A percentile compares a stretch with the other conserved stretches of the same genome.
Conservation (phyloP, 1,140 invertebrate species). For the Hirudo medicinalis region DNA sequence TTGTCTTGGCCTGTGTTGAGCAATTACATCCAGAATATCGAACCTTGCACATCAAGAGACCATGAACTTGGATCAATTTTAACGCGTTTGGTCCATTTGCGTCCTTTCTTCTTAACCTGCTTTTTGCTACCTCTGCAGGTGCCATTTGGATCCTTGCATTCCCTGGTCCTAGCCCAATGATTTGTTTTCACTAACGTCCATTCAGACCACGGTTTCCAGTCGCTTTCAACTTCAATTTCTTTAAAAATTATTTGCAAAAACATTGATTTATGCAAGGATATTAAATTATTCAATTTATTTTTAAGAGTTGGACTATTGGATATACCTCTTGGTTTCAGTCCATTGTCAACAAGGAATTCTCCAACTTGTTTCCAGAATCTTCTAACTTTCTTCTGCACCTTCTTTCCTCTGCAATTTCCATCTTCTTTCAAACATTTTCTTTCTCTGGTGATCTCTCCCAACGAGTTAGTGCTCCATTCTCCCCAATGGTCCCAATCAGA, state of each 20-base stretch:
- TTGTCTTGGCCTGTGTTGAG: no score
- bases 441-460: not conserved
- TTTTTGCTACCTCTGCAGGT: constrained; percentile 2
- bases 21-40: no score
- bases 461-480: not conserved
- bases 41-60: no score
- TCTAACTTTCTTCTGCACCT: not conserved
- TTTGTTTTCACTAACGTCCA: not conserved
- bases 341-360: no score
- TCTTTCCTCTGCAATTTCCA: constrained; percentile 6
- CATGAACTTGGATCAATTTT: no score
- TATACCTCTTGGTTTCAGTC: no score
- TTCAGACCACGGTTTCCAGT: constrained; percentile 4
- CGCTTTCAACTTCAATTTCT: not conserved
- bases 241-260: not conserved
- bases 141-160: not conserved
- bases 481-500: constrained; percentile 4
- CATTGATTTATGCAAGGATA: no score
- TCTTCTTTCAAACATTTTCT: not conserved
- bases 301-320: no score
- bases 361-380: constrained; percentile 2
- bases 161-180: not conserved
- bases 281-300: no score
- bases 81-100: not conserved
- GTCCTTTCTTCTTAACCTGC: not conserved